A percentile compares a stretch with the other conserved stretches of the same genome.
Evolutionary conservation across 1,140 invertebrate species (phyloP).

Genomic region (Formica exsecta): DNA sequence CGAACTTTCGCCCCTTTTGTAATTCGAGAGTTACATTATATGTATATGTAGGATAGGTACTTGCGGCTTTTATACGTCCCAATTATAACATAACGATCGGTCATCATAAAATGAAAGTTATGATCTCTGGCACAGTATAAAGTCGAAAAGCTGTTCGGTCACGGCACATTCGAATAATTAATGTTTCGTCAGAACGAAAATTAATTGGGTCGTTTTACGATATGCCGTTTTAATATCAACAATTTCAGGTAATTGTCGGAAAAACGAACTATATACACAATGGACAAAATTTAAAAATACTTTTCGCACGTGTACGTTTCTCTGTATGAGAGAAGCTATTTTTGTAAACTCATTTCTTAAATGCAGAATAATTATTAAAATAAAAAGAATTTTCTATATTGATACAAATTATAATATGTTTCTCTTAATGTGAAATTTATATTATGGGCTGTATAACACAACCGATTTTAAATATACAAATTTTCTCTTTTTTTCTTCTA

Average conservation of each 20-base stretch:
- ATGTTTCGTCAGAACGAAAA: conserved; percentile 31
- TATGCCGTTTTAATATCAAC: conserved; percentile 6
- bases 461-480: no score
- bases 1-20: conserved; percentile 3
- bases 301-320: not conserved
- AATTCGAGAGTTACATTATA: conserved; percentile 20
- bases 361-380: not conserved
- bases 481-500: no score
- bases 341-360: conserved; percentile 23
- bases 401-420: not conserved
- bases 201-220: conserved; percentile 12
- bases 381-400: not conserved
- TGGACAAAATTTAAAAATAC: not conserved
- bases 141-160: conserved; percentile 29
- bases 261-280: not conserved
- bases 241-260: not conserved
- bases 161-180: conserved; percentile 26
- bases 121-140: conserved; percentile 18
- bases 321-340: not conserved
- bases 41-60: not conserved
- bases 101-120: conserved; percentile 46
- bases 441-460: no score
- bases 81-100: conserved; percentile 56
- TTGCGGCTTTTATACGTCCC: conserved; percentile 39
- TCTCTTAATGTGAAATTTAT: not conserved